These are phyloP conservation scores for Campylomormyrus tamandua DNA, from an alignment of 2,113 vertebrate species.

Conservation along the genomic window DNA sequence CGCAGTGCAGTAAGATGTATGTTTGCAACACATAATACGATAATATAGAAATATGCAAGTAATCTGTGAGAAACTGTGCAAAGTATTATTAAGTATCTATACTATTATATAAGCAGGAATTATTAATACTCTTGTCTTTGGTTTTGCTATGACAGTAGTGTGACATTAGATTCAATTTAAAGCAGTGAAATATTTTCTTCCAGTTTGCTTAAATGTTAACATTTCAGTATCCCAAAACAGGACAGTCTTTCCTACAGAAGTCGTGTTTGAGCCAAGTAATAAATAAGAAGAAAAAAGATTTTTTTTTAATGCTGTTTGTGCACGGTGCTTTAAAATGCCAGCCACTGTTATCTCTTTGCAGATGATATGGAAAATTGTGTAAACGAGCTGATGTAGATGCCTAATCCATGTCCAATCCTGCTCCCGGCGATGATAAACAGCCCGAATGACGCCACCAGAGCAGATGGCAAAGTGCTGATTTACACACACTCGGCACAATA, in stretches of 20 bases:
- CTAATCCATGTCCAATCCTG: neutral
- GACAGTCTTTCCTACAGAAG: neutral
- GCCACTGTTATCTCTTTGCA: neutral
- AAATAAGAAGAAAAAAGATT: neutral
- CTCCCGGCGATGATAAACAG: neutral
- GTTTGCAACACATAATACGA: neutral
- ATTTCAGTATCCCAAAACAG: neutral
- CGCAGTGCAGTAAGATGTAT: neutral
- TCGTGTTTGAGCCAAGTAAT: neutral
- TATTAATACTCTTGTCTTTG: neutral
- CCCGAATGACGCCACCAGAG: neutral
- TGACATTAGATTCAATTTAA: neutral
- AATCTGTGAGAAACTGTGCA: neutral
- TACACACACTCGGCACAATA: neutral
- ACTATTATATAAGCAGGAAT: neutral
- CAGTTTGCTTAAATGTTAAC: neutral
- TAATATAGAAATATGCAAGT: neutral
- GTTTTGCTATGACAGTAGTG: neutral
- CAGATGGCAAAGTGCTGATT: slow-evolving; percentile 13
- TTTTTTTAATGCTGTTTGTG: neutral
- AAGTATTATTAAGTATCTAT: neutral
- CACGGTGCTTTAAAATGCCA: neutral
- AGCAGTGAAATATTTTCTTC: neutral
- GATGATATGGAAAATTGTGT: neutral
- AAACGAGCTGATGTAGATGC: neutral